phyloP scores from a whole-genome alignment of 2,113 vertebrate genomes.

The Pygoscelis antarcticus region DNA sequence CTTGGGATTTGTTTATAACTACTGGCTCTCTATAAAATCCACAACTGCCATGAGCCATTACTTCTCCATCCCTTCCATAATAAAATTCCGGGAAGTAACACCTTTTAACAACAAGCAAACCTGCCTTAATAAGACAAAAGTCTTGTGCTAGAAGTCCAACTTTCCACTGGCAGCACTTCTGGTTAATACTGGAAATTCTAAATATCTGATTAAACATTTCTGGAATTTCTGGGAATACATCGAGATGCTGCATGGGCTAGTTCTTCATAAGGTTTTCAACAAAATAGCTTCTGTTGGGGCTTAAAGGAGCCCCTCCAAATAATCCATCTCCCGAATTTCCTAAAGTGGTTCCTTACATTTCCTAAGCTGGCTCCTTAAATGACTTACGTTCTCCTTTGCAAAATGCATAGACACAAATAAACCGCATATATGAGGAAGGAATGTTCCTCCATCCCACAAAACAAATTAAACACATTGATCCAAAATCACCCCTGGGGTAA shows the following conservation, averaged over 20 bases:
- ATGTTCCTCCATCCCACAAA: constrained; percentile 16
- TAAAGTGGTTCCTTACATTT: constrained; percentile 16
- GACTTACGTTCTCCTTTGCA: constrained; percentile 27
- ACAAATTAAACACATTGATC: constrained; percentile 30
- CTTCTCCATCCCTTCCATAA: background rate
- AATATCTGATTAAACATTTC: constrained; percentile 58
- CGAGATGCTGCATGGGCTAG: background rate
- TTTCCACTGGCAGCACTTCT: constrained; percentile 51
- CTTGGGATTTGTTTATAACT: background rate
- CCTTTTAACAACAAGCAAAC: constrained; percentile 38
- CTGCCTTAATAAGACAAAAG: constrained; percentile 21
- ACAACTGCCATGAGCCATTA: background rate
- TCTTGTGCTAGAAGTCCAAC: constrained; percentile 10
- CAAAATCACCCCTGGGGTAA: constrained; percentile 16
- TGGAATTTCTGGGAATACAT: constrained; percentile 45
- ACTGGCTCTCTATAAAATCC: background rate
- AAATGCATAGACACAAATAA: constrained; percentile 35
- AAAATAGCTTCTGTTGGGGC: constrained; percentile 3
- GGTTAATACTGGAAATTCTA: constrained; percentile 40
- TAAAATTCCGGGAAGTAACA: constrained; percentile 28
- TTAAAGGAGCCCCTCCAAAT: constrained; percentile 1
- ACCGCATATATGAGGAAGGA: background rate
- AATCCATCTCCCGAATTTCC: constrained; percentile 23
- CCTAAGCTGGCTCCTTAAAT: background rate
- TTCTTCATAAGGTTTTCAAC: constrained; percentile 13